Evolutionary conservation across 1,140 invertebrate genomes (phyloP).

Genomic region (Agrypnia vestita): DNA sequence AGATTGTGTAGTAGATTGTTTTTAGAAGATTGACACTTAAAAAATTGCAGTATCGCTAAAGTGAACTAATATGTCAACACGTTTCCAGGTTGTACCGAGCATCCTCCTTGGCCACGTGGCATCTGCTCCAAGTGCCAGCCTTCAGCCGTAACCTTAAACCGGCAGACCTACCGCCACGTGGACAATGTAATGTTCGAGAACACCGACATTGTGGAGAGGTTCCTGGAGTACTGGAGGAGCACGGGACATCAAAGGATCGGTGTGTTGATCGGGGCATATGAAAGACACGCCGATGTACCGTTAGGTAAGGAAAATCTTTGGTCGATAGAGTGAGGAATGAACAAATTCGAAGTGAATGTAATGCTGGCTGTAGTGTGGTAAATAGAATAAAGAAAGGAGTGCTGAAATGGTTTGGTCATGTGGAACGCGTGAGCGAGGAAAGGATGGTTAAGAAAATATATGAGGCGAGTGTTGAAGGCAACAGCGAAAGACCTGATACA

Average conservation of each 20-base stretch:
- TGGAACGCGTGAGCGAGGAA: no score
- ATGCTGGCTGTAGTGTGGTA: no score
- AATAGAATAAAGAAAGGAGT: no score
- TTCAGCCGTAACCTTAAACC: constrained; percentile 95
- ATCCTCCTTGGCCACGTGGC: constrained; percentile 97
- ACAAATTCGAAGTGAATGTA: no score
- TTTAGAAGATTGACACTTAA: no score
- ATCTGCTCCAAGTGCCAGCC: constrained; percentile 99
- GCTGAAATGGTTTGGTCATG: no score
- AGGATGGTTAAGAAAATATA: no score
- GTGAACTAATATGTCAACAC: neutral
- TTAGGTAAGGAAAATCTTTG: constrained; percentile 77
- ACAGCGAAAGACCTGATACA: no score
- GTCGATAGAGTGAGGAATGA: no score
- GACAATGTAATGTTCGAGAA: constrained; percentile 99
- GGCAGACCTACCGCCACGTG: constrained; percentile 95
- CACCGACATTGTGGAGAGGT: constrained; percentile 93
- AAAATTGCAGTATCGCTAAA: no score
- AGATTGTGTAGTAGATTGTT: no score
- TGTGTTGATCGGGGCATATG: constrained; percentile 94
- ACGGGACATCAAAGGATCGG: constrained; percentile 96
- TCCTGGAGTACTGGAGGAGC: constrained; percentile 96
- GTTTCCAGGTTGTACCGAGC: constrained; percentile 89
- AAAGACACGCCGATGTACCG: constrained; percentile 94
- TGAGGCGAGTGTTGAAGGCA: no score